Percentiles rank a stretch among this genome's conserved stretches.
These are phyloP conservation scores for Apostichopus leukothele DNA, from an alignment of 53 echinoderm and acorn worm genomes.

Conservation along the genomic window DNA sequence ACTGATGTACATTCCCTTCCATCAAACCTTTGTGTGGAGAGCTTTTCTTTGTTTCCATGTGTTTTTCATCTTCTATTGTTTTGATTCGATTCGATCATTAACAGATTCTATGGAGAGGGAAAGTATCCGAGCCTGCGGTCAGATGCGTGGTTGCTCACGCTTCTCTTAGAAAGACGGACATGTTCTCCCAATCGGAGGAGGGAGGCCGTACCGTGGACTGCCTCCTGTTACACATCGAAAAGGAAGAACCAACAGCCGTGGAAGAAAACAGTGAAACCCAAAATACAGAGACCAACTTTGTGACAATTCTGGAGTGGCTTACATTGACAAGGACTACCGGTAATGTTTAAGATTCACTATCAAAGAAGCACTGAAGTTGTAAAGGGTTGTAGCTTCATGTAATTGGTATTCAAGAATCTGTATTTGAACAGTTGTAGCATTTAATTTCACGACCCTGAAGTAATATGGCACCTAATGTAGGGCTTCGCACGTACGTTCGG, in stretches of 20 bases:
- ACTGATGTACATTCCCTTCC: too few relatives aligned
- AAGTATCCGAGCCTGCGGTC: conserved; percentile 53
- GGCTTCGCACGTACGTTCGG: rapidly evolving
- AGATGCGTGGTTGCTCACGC: conserved; percentile 70
- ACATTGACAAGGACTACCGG: conserved; percentile 57
- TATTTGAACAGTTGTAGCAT: too few relatives aligned
- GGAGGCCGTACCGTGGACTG: conserved; percentile 57
- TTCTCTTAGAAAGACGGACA: conserved; percentile 7
- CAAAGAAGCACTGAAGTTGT: too few relatives aligned
- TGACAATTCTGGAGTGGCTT: conserved; percentile 78
- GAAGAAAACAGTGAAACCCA: conserved; percentile 19
- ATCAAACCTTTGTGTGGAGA: background rate
- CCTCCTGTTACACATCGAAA: conserved; percentile 77
- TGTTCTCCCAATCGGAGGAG: background rate
- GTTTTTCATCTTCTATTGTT: background rate
- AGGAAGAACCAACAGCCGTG: background rate
- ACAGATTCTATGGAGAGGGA: conserved; percentile 63
- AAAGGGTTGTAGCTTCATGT: too few relatives aligned
- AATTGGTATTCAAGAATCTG: too few relatives aligned
- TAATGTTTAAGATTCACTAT: background rate
- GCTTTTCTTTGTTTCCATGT: background rate
- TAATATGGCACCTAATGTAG: too few relatives aligned
- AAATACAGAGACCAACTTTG: conserved; percentile 47
- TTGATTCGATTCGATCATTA: background rate
- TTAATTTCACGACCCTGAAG: too few relatives aligned